These are phyloP conservation scores for Merodon equestris DNA, from an alignment of 2,888 invertebrate genomes.

Conservation along the genomic window DNA sequence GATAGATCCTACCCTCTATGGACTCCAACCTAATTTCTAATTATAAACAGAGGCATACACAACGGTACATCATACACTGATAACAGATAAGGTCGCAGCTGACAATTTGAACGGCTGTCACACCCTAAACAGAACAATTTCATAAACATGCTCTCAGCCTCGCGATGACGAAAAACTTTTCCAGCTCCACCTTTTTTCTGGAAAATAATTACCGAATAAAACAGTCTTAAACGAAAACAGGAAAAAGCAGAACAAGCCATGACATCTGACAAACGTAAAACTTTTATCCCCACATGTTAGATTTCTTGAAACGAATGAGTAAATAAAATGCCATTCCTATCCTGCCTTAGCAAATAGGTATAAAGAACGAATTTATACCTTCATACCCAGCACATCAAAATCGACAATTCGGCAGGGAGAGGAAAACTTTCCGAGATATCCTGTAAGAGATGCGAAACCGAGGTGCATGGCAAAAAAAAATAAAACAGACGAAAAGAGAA, in stretches of 20 bases:
- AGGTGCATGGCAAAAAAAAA: too few relatives aligned
- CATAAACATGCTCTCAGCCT: conserved; percentile 40
- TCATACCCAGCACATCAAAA: conserved; percentile 21
- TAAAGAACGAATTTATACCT: conserved; percentile 41
- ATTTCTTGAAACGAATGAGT: conserved; percentile 16
- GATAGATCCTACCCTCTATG: too few relatives aligned
- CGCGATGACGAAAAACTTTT: conserved; percentile 10
- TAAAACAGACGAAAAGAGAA: conserved; percentile 32
- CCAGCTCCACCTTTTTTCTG: too few relatives aligned
- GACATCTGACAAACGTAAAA: conserved; percentile 61
- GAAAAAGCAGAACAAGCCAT: conserved; percentile 13
- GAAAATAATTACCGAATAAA: conserved; percentile 48
- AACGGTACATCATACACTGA: too few relatives aligned
- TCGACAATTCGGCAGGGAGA: too few relatives aligned
- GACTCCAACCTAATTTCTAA: too few relatives aligned
- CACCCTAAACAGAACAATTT: conserved; percentile 33
- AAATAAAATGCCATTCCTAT: conserved; percentile 26
- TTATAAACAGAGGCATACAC: too few relatives aligned
- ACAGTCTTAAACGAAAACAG: conserved; percentile 32
- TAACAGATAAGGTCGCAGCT: too few relatives aligned
- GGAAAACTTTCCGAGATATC: not conserved
- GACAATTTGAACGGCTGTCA: conserved; percentile 37
- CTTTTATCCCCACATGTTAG: conserved; percentile 56
- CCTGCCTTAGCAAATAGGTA: not conserved
- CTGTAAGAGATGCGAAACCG: not conserved